These are phyloP conservation scores for Rhaphigaster nebulosa DNA, from an alignment of 2,888 invertebrate species.

Conservation along the genomic window DNA sequence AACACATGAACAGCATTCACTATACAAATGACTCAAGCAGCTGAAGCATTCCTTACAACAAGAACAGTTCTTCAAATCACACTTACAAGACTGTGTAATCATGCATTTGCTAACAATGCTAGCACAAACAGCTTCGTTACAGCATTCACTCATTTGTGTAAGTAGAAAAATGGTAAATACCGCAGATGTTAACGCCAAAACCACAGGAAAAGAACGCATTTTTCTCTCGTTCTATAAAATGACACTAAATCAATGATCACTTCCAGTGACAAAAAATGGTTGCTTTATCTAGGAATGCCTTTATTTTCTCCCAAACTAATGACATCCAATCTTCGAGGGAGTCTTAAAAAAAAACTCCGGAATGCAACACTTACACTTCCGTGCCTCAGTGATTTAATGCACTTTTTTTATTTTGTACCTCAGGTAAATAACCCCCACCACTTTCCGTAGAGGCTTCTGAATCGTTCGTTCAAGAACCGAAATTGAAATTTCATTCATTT, in stretches of 20 bases:
- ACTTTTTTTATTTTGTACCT: conserved; percentile 19
- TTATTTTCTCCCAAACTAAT: background rate
- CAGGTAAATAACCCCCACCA: conserved; percentile 7
- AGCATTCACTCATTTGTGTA: conserved; percentile 68
- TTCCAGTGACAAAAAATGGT: background rate
- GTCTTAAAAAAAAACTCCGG: conserved; percentile 16
- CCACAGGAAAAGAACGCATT: conserved; percentile 2
- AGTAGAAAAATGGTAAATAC: conserved; percentile 41
- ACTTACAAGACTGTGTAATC: conserved; percentile 95
- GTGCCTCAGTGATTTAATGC: conserved; percentile 40
- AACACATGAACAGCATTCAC: conserved; percentile 96
- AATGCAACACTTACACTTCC: conserved; percentile 17
- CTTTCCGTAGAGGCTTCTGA: background rate
- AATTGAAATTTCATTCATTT: background rate
- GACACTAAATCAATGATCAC: background rate
- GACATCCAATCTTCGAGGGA: conserved; percentile 17
- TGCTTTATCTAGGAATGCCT: conserved; percentile 16
- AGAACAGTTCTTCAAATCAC: conserved; percentile 92
- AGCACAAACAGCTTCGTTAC: conserved; percentile 95
- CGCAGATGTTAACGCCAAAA: conserved; percentile 15
- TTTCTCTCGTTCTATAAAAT: background rate
- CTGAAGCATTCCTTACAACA: conserved; percentile 94
- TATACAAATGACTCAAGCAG: conserved; percentile 89
- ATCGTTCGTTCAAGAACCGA: background rate
- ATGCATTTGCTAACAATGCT: conserved; percentile 97